Evolutionary conservation across 2,113 vertebrate genomes (phyloP), one percentile per base, ranked within the genome.

Genomic region (Patagioenas fasciata): DNA sequence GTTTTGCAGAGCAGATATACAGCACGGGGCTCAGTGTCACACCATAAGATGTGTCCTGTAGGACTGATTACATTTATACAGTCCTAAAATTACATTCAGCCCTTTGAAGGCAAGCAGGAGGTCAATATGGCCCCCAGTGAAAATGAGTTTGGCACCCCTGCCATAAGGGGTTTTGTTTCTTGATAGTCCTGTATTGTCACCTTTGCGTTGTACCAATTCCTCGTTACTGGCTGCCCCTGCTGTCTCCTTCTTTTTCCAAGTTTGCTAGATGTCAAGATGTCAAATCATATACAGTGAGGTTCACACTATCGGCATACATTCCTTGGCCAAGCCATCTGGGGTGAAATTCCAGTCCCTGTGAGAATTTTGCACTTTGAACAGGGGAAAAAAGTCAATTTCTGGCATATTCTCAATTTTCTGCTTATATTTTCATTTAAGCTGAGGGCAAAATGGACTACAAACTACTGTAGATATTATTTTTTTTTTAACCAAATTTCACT

Each of bases 111-210:
- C 44, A 47, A 44, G 7, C 44, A 44, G 44, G 44, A 40, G 40
- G 40, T 13, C 13, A 13, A 40, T 40, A 13, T 40, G 13, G 40
- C 40, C 40, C 40, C 40, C 16, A 16, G 17, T 44, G 44, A 18
- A 44, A 44, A 18, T 44, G 44, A 44, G 44, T 44, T 44, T 44
- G 44, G 16, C 44, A 44, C 44, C 44, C 44, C 44, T 44, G 1
- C 66, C 2, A 0, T 15, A 31, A 34, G 28, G 67, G 26, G 2
- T 26, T 77, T 81, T 74, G 25, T 47, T 67, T 56, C 66, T 73
- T 1, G 0, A 4, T 51, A 32, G 16, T 65, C 26, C 56, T 21
- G 1, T 51, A 7, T 73, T 57, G 11, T 11, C 3, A 2, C 57
- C 29, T 53, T 34, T 74, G 56, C 44, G 69, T 79, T 48, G 11